Base-by-base conservation (phyloP, 2,113 vertebrate species). In the Hoplias malabaricus region DNA sequence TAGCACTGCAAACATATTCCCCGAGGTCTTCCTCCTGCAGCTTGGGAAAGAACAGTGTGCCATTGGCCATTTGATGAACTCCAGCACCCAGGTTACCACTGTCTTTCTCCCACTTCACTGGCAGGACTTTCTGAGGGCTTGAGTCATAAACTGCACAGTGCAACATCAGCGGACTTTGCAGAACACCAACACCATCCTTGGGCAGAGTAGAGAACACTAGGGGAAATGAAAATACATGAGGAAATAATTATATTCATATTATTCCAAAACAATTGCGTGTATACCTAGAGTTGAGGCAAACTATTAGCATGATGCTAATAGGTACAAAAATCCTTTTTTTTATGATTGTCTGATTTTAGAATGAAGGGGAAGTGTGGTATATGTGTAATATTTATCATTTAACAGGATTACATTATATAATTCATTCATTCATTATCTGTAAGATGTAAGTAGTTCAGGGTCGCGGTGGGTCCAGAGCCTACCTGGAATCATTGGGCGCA, bases 31-130 rank as follows among this genome's bases (percentile, higher is more conserved):
- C 50, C 11, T 83, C 82, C 50, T 70, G 62, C 57, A 88, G 73
- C 13, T 40, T 66, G 36, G 83, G 61, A 70, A 87, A 86, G 29
- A 85, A 81, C 27, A 89, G 76, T 7, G 86, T 86, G 25, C 86
- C 85, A 33, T 86, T 82, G 70, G 77, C 31, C 70, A 84, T 66
- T 38, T 74, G 83, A 31, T 82, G 68, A 74, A 76, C 48, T 75
- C 71, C 43, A 31, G 29, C n/a, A 12, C 73, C 43, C 9, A 69
- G 68, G 31, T 1, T 43, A n/a, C 77, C 82, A n/a, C 54, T 23
- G 7, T 73, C 50, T 57, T 62, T 83, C 59, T 81, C 73, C 86
- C 87, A 89, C n/a, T 31, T 54, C 27, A 87, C 78, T 13, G 40
- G 31, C 46, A 80, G 69, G 10, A 19, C 29, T 48, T 9, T 67